Conservation (phyloP, 1,140 invertebrate genomes). For the Drosophila repletoides region DNA sequence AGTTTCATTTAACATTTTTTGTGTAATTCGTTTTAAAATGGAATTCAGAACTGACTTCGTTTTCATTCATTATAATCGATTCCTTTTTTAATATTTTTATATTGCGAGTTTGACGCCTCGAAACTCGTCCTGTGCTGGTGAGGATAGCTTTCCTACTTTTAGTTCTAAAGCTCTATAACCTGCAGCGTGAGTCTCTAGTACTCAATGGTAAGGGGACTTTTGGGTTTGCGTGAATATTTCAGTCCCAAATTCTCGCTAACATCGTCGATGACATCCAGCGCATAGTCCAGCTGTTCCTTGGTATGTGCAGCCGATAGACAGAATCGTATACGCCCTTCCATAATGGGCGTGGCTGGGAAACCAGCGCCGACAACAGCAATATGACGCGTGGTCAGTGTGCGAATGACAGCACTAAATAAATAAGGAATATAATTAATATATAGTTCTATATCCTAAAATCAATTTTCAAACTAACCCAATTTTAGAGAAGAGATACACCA, state of each 20-base stretch:
- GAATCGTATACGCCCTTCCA: slow-evolving; percentile 96
- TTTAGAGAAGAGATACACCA: slow-evolving; percentile 96
- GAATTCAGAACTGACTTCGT: no score
- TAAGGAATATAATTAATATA: neutral
- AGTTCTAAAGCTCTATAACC: slow-evolving; percentile 2
- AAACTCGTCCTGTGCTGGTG: neutral
- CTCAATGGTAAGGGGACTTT: slow-evolving; percentile 85
- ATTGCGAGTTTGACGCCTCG: neutral
- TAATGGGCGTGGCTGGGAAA: slow-evolving; percentile 98
- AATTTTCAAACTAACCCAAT: slow-evolving; percentile 87
- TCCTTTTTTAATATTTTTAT: no score
- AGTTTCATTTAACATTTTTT: neutral
- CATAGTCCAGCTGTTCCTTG: slow-evolving; percentile 96
- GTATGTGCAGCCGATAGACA: slow-evolving; percentile 98
- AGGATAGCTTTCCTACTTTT: slow-evolving; percentile 4
- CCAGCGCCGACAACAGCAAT: slow-evolving; percentile 98
- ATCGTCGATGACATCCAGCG: slow-evolving; percentile 88
- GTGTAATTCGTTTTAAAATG: neutral
- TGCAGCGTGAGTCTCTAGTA: slow-evolving; percentile 83
- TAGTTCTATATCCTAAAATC: neutral
- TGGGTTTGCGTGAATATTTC: slow-evolving; percentile 87
- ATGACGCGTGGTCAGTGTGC: slow-evolving; percentile 90
- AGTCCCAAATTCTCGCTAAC: slow-evolving; percentile 88
- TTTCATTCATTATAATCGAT: neutral
- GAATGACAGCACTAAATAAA: slow-evolving; percentile 89